Evolutionary conservation across 2,113 vertebrate species (phyloP), one percentile per base, ranked within the genome.

Genomic region (Paramisgurnus dabryanus): DNA sequence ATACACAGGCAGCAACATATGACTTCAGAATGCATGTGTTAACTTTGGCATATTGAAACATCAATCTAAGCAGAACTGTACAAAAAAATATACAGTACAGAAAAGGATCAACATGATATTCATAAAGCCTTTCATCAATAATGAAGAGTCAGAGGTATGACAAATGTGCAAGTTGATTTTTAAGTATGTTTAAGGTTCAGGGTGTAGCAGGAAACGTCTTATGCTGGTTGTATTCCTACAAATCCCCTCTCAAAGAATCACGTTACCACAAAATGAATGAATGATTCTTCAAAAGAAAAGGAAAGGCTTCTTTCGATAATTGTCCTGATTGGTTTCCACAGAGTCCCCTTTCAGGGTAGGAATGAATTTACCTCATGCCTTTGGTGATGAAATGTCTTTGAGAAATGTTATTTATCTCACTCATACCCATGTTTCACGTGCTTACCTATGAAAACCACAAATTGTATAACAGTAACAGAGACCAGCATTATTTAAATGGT

Each of bases 301-400:
- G n/a, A 8, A n/a, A 17, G 22, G 41, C 7, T 34, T n/a, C 39
- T 34, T 41, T 17, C 18, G 9, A 39, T n/a, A 8, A 41, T 49
- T 49, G 39, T 47, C 57, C 4, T 27, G 53, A 76, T 82, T 77
- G 58, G 27, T 65, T 9, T 34, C 74, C 50, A 72, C 13, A 49
- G 22, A 78, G 22, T 67, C 67, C 11, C 50, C 34, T 78, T 58
- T 64, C 67, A 73, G 27, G 10, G 41, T 27, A 47, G n/a, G 81
- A 22, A 49, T 66, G 2, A 39, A 12, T 67, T 3, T 34, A 34
- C 27, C 27, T 34, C 27, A 34, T 34, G 27, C 27, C 27, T 34
- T 34, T 34, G 27, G 27, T 34, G 27, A 34, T 34, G 50, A 61
- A 69, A 74, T 76, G 10, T 15, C 50, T 41, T 18, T 1, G 39